Conservation (phyloP, 1,140 invertebrate species). For the Papilio machaon region DNA sequence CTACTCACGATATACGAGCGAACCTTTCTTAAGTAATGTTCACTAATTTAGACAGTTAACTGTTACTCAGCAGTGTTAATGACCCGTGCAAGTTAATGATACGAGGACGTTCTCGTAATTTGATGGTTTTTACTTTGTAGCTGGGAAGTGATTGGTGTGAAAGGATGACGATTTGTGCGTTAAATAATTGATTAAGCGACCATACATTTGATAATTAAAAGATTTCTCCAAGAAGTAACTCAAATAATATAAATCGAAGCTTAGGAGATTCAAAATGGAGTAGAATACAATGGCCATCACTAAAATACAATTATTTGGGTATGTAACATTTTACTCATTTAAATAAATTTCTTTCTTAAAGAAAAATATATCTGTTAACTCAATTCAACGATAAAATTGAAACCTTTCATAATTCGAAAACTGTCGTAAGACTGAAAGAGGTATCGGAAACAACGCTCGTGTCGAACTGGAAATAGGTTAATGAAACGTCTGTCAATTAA, state of each 20-base stretch:
- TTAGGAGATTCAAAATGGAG: too few relatives aligned
- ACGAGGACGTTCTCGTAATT: neutral
- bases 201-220: too few relatives aligned
- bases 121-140: slow-evolving; percentile 19
- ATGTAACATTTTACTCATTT: neutral
- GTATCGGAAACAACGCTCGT: neutral
- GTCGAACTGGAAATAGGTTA: neutral
- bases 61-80: slow-evolving; percentile 19
- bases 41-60: slow-evolving; percentile 31
- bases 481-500: slow-evolving; percentile 22
- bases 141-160: neutral
- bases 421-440: slow-evolving; percentile 9
- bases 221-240: too few relatives aligned
- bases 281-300: too few relatives aligned
- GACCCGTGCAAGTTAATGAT: slow-evolving; percentile 31
- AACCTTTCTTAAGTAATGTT: slow-evolving; percentile 32
- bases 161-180: neutral
- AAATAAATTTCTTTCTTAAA: neutral
- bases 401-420: slow-evolving; percentile 5
- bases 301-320: too few relatives aligned
- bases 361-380: neutral
- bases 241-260: too few relatives aligned
- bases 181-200: neutral
- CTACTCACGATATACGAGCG: neutral
- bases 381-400: neutral